Conservation (phyloP, 1,140 invertebrate species). For the Apis laboriosa region DNA sequence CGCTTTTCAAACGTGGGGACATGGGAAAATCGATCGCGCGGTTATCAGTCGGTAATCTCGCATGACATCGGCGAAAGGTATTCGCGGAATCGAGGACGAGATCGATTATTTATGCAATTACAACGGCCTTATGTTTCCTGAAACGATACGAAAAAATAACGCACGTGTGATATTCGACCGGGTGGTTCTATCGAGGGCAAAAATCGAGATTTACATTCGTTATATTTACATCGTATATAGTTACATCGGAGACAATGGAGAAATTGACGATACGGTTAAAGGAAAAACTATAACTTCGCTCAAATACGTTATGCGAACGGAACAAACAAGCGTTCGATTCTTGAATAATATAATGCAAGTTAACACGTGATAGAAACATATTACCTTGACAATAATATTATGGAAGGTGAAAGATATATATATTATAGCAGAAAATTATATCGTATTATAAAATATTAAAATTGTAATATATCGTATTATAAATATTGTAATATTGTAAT, state of each 20-base stretch:
- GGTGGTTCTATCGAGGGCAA: too few species aligned
- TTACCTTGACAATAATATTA: conserved; percentile 37
- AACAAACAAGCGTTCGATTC: background rate
- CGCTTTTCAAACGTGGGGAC: conserved; percentile 21
- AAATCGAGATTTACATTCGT: background rate
- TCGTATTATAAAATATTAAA: background rate
- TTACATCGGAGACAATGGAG: background rate
- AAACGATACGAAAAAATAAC: background rate
- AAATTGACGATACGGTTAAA: background rate
- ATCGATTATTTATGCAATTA: conserved; percentile 14
- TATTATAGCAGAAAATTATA: background rate
- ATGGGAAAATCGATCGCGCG: conserved; percentile 41
- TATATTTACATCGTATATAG: too few species aligned
- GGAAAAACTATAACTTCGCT: background rate
- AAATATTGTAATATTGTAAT: too few species aligned
- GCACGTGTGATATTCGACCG: too few species aligned
- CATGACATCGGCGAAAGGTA: conserved; percentile 20
- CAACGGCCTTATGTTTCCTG: background rate
- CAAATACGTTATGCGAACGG: background rate
- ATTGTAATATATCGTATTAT: too few species aligned
- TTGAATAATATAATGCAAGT: conserved; percentile 38
- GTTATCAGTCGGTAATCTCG: conserved; percentile 53
- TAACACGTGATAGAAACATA: conserved; percentile 30
- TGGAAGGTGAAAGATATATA: background rate
- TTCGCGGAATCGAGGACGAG: conserved; percentile 25